These are phyloP conservation scores for Zoanthus sociatus DNA, from an alignment of 92 coral and sea anemone species.

Conservation along the genomic window DNA sequence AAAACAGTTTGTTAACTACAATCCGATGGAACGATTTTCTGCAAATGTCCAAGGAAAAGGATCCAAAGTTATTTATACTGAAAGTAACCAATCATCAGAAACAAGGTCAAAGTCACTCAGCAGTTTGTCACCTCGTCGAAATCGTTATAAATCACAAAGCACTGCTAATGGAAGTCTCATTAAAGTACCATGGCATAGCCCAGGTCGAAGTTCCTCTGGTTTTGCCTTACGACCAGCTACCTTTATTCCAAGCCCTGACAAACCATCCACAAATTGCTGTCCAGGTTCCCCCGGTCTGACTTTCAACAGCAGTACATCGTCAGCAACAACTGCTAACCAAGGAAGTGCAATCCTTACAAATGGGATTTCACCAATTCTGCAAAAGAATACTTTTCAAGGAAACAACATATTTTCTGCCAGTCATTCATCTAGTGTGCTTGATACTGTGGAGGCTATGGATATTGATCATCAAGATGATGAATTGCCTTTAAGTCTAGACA, in stretches of 20 bases:
- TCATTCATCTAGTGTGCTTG: slow-evolving; percentile 21
- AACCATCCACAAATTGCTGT: slow-evolving; percentile 12
- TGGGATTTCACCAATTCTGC: slow-evolving; percentile 30
- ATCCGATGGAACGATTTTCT: slow-evolving; percentile 13
- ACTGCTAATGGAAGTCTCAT: slow-evolving; percentile 34
- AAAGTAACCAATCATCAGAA: slow-evolving; percentile 9
- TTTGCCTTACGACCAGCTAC: slow-evolving; percentile 28
- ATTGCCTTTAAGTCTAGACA: slow-evolving; percentile 18
- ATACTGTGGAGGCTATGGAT: slow-evolving; percentile 72
- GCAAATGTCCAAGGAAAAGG: slow-evolving; percentile 8
- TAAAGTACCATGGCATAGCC: slow-evolving; percentile 48
- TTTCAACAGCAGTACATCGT: slow-evolving; percentile 1
- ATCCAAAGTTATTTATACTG: slow-evolving; percentile 39
- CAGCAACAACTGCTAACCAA: neutral
- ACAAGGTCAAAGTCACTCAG: neutral
- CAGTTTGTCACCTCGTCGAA: slow-evolving; percentile 32
- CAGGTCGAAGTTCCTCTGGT: slow-evolving; percentile 14
- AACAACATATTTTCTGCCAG: slow-evolving; percentile 27
- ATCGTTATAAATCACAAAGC: slow-evolving; percentile 19
- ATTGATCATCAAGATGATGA: slow-evolving; percentile 66
- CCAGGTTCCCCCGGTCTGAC: neutral
- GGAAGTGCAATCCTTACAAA: slow-evolving; percentile 11
- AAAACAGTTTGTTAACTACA: neutral
- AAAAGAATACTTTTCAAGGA: neutral
- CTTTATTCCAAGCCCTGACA: slow-evolving; percentile 54